phyloP scores from a whole-genome alignment of 2,888 invertebrate genomes.

The Nemurella pictetii region DNA sequence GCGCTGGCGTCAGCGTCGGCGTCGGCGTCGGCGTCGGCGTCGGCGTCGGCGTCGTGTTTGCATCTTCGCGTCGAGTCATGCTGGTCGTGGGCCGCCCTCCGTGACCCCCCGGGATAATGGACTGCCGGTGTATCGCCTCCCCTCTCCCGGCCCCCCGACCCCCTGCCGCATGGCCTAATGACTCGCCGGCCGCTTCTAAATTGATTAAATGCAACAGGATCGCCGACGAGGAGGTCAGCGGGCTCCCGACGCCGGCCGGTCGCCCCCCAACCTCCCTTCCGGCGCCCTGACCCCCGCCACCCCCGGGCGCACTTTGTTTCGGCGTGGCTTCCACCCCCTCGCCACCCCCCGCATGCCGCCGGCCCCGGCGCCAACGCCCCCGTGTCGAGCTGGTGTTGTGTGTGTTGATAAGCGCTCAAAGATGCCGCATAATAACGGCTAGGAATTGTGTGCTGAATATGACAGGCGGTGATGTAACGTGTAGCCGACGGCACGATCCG shows the following conservation, averaged over 20 bases:
- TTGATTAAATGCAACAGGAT: conserved; percentile 40
- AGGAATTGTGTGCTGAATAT: neutral
- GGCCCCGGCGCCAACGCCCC: neutral
- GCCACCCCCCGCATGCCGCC: conserved; percentile 28
- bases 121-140: conserved; percentile 32
- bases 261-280: neutral
- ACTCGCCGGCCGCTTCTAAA: conserved; percentile 39
- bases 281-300: conserved; percentile 29
- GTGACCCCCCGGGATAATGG: conserved; percentile 33
- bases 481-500: neutral
- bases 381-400: conserved; percentile 18
- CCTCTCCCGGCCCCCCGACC: no score
- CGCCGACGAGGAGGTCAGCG: conserved; percentile 30
- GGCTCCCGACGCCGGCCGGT: neutral
- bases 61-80: neutral
- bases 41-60: conserved; percentile 7
- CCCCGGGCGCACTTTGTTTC: conserved; percentile 16
- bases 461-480: neutral
- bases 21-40: no score
- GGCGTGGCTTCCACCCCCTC: conserved; percentile 14
- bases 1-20: no score
- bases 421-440: neutral
- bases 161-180: conserved; percentile 35
- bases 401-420: neutral
- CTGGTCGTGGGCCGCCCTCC: neutral